Evolutionary conservation across 2,797 vertebrate genomes (phyloP), one percentile per base, ranked within the genome.

Genomic region (Neostethus bicornis): DNA sequence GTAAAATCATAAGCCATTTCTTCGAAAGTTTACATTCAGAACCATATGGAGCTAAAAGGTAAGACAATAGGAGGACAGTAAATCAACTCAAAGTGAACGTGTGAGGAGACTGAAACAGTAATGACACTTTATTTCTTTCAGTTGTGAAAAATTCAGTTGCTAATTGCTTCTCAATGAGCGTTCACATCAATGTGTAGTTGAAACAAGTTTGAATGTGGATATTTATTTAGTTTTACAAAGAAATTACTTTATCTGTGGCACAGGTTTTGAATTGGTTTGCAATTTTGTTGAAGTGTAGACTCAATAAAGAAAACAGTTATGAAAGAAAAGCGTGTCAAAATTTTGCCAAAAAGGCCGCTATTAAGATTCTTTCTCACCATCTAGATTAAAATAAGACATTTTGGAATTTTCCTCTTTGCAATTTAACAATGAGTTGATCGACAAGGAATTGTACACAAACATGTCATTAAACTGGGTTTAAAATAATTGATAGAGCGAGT

Each of bases 361-460:
- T 25, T 25, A 24, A 25, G 6, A 25, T 25, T 25, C 24, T 2
- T 25, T 25, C 25, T 25, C 24, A 25, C 2, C 25, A 24, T 5
- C 1, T 7, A 25, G 24, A 25, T 25, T 25, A 25, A 25, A 23
- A 23, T 2, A 4, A 23, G 21, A 4, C 21, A 23, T 23, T 23
- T 23, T 4, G 23, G 34, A 29, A 41, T 32, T n/a, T 25, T 13
- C 17, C 20, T 26, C 11, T 38, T 55, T 42, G 56, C 26, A 43
- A 47, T 35, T 32, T 38, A 42, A 63, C 51, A 61, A 25, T 49
- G 58, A 43, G 38, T 50, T 59, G 56, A 47, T 45, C 34, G 59
- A 21, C 35, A 1, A 21, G 20, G 37, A 19, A 14, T 48, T 62
- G 28, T 4, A 23, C 23, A 23, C 23, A 23, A 23, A 23, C 23